Conservation (phyloP, 2,888 invertebrate species). For the Onthophagus sagittarius region DNA sequence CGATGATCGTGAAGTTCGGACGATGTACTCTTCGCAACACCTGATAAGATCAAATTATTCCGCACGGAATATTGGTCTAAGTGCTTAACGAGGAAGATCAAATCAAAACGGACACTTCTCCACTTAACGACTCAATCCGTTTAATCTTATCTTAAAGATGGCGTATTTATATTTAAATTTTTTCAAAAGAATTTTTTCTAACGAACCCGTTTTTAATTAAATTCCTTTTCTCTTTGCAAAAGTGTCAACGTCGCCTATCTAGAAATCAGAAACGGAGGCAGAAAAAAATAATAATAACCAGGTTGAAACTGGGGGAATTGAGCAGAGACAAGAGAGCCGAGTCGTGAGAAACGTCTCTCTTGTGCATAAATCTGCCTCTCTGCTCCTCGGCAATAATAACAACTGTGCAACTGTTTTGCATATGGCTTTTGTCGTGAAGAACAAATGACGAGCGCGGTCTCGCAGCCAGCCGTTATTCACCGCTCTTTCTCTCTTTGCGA, state of each 20-base stretch:
- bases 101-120: too few relatives aligned
- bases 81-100: too few relatives aligned
- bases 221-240: conserved; percentile 1
- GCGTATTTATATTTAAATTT: too few relatives aligned
- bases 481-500: background rate
- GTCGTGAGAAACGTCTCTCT: background rate
- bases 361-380: background rate
- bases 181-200: too few relatives aligned
- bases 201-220: background rate
- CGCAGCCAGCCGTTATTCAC: conserved; percentile 1
- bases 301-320: background rate
- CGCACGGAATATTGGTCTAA: too few relatives aligned
- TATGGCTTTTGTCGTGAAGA: conserved; percentile 32
- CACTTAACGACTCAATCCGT: too few relatives aligned
- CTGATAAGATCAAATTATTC: too few relatives aligned
- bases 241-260: background rate
- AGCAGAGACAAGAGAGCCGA: background rate
- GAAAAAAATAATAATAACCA: background rate
- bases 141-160: too few relatives aligned
- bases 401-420: conserved; percentile 28
- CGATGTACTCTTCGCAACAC: too few relatives aligned
- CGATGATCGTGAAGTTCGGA: too few relatives aligned
- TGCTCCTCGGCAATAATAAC: background rate
- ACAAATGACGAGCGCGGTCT: conserved; percentile 24
- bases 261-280: background rate